These are phyloP conservation scores for Ctenopoma multispine DNA, from an alignment of 2,797 vertebrate genomes.

Conservation along the genomic window DNA sequence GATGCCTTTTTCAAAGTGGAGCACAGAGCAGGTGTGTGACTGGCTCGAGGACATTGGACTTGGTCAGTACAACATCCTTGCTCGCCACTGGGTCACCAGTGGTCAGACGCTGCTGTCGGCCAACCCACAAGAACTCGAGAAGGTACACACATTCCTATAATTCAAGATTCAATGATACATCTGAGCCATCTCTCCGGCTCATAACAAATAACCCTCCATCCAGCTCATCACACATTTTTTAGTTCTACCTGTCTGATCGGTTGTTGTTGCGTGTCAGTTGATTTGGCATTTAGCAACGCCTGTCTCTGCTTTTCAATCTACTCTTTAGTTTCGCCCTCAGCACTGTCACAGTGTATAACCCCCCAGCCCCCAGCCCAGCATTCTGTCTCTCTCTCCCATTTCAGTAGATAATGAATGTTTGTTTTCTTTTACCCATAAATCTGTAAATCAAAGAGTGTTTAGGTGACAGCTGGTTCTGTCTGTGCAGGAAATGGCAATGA, in stretches of 20 bases:
- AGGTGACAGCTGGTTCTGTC: not conserved
- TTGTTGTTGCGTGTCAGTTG: slow-evolving; percentile 34
- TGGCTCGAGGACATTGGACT: slow-evolving; percentile 96
- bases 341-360: slow-evolving; percentile 31
- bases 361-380: not conserved
- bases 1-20: slow-evolving; percentile 93
- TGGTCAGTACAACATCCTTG: slow-evolving; percentile 89
- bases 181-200: not conserved
- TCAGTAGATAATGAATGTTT: not conserved
- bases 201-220: slow-evolving; percentile 12
- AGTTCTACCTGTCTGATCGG: slow-evolving; percentile 63
- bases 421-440: not conserved
- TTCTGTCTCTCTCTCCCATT: slow-evolving; percentile 2
- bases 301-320: slow-evolving; percentile 46
- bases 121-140: slow-evolving; percentile 92
- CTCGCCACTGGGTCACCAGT: slow-evolving; percentile 90
- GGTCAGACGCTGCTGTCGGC: slow-evolving; percentile 92
- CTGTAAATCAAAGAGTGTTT: not conserved
- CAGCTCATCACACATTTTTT: not conserved
- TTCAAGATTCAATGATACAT: no score
- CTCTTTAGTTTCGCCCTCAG: slow-evolving; percentile 61
- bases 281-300: slow-evolving; percentile 40
- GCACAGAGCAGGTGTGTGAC: slow-evolving; percentile 90
- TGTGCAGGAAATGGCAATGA: slow-evolving; percentile 90
- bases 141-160: slow-evolving; percentile 80